Percentiles rank a stretch among this genome's conserved stretches.
These are phyloP conservation scores for Rhamnusium bicolor DNA, from an alignment of 2,888 invertebrate species.

Conservation along the genomic window DNA sequence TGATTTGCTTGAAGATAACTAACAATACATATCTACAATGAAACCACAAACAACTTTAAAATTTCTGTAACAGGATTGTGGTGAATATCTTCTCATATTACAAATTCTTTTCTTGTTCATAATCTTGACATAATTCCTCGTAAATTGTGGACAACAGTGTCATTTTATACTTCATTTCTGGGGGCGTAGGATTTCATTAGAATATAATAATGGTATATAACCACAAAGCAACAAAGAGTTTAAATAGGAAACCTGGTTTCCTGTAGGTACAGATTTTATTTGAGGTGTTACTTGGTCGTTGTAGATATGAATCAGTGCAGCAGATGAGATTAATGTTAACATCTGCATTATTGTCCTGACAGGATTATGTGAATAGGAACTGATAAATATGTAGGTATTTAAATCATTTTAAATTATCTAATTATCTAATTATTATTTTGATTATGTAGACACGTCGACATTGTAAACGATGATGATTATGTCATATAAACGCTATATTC, in stretches of 20 bases:
- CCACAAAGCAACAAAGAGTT: conserved; percentile 10
- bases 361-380: not conserved
- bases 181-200: conserved; percentile 15
- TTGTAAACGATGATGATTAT: no score
- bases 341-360: not conserved
- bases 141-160: conserved; percentile 13
- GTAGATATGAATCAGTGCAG: conserved; percentile 24
- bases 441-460: no score
- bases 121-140: conserved; percentile 7
- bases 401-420: no score
- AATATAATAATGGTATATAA: not conserved
- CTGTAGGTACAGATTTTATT: conserved; percentile 21
- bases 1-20: not conserved
- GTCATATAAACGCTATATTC: no score
- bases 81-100: not conserved
- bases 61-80: conserved; percentile 17
- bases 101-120: conserved; percentile 3
- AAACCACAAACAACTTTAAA: conserved; percentile 15
- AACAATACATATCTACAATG: not conserved
- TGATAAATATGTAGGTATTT: not conserved
- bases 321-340: conserved; percentile 14
- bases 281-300: not conserved
- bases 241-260: conserved; percentile 31
- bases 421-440: no score
- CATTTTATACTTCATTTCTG: conserved; percentile 15